A percentile compares a stretch with the other conserved stretches of the same genome.
These are phyloP conservation scores for Artemia franciscana DNA, from an alignment of 1,140 invertebrate genomes.

Conservation along the genomic window DNA sequence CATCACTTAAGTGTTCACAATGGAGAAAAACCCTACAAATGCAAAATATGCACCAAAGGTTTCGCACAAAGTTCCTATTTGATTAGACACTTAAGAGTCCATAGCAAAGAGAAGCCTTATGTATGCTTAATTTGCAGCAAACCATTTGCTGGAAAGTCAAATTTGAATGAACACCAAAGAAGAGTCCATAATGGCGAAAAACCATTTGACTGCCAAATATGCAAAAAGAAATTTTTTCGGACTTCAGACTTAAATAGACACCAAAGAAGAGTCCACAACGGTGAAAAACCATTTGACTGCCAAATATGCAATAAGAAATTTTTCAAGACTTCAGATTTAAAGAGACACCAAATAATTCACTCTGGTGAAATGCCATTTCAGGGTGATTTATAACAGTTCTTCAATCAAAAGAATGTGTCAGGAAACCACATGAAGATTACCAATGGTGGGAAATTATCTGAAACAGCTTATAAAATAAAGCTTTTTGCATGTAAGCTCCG, in stretches of 20 bases:
- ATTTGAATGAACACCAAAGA: neutral
- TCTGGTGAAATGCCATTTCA: too few species aligned
- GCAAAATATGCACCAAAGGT: constrained; percentile 72
- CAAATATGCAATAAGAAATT: neutral
- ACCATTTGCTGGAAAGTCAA: constrained; percentile 39
- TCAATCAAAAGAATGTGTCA: too few species aligned
- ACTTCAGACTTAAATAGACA: neutral
- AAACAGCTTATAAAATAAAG: too few species aligned
- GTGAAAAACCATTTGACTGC: neutral
- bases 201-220: neutral
- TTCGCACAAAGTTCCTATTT: constrained; percentile 88
- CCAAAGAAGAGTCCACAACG: neutral
- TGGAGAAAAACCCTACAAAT: constrained; percentile 88
- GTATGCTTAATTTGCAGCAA: constrained; percentile 70
- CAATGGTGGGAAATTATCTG: too few species aligned
- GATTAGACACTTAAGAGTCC: constrained; percentile 74
- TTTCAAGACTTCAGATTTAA: too few species aligned
- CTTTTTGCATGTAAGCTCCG: too few species aligned
- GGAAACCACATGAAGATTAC: too few species aligned
- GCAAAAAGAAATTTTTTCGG: neutral
- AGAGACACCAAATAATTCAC: too few species aligned
- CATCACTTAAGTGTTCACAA: constrained; percentile 87
- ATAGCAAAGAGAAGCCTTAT: constrained; percentile 81
- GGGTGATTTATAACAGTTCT: too few species aligned
- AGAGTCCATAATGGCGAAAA: neutral